Conservation (phyloP, 2,113 vertebrate species). For the Burhinus bistriatus region DNA sequence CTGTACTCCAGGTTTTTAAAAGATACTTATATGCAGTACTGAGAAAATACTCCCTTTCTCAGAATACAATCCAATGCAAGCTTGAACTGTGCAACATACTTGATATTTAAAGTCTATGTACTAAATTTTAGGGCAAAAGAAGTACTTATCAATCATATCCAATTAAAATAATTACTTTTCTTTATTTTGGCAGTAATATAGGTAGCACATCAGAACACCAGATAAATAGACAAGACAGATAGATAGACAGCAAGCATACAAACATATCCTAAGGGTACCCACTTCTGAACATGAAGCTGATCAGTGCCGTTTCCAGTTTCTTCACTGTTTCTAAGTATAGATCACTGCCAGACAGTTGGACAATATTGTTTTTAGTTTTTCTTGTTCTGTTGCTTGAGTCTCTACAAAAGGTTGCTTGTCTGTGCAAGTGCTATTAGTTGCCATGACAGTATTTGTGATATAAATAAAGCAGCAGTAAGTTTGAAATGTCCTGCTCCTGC, state of each 20-base stretch:
- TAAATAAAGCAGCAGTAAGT: neutral
- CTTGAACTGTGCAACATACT: accelerated
- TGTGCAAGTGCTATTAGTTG: neutral
- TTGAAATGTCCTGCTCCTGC: neutral
- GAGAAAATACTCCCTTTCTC: neutral
- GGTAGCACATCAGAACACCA: neutral
- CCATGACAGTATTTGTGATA: neutral
- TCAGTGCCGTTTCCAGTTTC: neutral
- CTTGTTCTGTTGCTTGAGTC: neutral
- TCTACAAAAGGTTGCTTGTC: neutral
- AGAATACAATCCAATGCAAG: neutral
- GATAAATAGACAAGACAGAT: neutral
- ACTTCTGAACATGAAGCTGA: neutral
- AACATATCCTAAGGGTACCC: neutral
- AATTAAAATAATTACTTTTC: neutral
- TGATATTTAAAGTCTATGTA: neutral
- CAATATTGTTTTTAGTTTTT: neutral
- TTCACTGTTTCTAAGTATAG: neutral
- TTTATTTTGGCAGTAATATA: neutral
- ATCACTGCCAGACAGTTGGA: neutral
- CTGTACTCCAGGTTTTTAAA: neutral
- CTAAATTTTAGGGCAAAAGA: neutral
- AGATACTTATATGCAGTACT: neutral
- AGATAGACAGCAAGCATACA: neutral
- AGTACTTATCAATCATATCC: neutral